Evolutionary conservation across 2,113 vertebrate genomes (phyloP), one percentile per base, ranked within the genome.

Genomic region (Platycercus adscitus): DNA sequence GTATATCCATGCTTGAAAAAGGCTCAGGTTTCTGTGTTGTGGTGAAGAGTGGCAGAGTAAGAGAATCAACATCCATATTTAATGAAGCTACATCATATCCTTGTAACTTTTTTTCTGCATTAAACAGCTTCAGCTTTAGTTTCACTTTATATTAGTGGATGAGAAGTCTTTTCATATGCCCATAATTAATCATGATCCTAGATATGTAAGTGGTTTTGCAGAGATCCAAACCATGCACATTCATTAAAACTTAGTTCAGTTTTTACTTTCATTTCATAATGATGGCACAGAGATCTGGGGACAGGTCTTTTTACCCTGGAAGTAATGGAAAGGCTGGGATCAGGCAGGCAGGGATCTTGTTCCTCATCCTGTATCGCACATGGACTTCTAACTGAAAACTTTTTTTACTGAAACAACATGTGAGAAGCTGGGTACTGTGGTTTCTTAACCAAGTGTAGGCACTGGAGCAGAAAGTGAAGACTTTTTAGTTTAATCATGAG

Each of bases 191-290:
- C 41, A 81, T 13, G 18, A 91, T 35, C 37, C 66, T 26, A 46
- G 73, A 43, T 28, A 66, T 2, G 3, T 63, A 47, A 6, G 55
- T 91, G 39, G 29, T 71, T 83, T 90, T 94, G 60, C 71, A 81
- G 50, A 77, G 43, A 94, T 50, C 55, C 68, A 64, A 50, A 28
- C n/a, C 2, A 2, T 60, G 53, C 26, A 49, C 71, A 50, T 70
- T 96, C 39, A 81, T 91, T 93, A 84, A 88, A 95, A 78, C 19
- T 77, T 68, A 55, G 31, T 71, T 86, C 79, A 90, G 52, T 50
- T 46, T 86, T 93, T 87, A 41, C 43, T 93, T 81, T 91, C 60
- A 75, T 79, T 93, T 91, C 64, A 39, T 53, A 84, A 44, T 41
- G 35, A 78, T 46, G 46, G 43, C 71, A 80, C 37, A 75, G 55